Conservation (phyloP, 2,888 invertebrate species). For the Stenolophus ochropezus region DNA sequence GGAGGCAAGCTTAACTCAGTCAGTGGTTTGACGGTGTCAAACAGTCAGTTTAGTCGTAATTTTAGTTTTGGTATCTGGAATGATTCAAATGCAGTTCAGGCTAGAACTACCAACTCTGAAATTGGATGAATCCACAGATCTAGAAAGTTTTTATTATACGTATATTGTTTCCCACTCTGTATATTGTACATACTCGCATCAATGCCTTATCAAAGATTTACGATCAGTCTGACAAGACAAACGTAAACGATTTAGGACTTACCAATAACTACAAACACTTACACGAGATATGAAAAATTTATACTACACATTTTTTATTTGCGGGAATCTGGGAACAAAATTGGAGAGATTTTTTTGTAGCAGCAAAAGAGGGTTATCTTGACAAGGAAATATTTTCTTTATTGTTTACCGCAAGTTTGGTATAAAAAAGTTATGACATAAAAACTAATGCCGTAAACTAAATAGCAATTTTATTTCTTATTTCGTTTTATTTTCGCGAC, state of each 20-base stretch:
- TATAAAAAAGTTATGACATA: background rate
- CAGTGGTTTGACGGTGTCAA: no score
- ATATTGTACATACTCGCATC: background rate
- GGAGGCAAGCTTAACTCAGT: no score
- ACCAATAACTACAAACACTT: background rate
- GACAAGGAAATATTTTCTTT: background rate
- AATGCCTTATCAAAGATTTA: constrained; percentile 11
- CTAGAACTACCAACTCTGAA: no score
- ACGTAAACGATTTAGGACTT: background rate
- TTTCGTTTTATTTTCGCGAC: no score
- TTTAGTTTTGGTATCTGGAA: no score
- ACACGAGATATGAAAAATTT: background rate
- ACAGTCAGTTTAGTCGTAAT: no score
- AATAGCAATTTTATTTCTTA: background rate
- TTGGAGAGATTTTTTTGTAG: background rate
- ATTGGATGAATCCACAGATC: no score
- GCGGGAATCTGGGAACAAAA: background rate
- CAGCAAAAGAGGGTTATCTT: background rate
- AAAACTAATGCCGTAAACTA: background rate
- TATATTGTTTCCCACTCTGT: no score
- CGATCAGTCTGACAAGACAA: background rate
- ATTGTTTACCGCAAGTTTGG: background rate
- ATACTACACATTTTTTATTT: background rate
- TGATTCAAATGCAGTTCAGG: no score
- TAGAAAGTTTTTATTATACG: no score